Conservation (phyloP, 2,797 vertebrate species). For the Lutjanus campechanus region DNA sequence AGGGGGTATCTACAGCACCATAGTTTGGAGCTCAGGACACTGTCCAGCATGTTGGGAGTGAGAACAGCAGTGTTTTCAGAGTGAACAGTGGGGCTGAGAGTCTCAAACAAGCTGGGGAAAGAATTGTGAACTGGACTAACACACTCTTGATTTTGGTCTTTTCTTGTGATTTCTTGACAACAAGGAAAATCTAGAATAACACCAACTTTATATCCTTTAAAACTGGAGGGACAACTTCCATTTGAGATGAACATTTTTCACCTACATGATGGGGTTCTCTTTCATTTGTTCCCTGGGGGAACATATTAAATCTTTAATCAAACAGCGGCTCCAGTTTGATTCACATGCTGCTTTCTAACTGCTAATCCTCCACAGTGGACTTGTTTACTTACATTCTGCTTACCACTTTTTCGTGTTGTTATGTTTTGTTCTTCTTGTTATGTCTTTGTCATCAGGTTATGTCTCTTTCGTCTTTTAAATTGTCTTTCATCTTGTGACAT, state of each 20-base stretch:
- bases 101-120: neutral
- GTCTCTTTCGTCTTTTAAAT: too few relatives aligned
- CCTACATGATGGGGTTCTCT: slow-evolving; percentile 9
- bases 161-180: neutral
- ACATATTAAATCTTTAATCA: slow-evolving; percentile 33
- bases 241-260: slow-evolving; percentile 7
- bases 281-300: slow-evolving; percentile 34
- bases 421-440: too few relatives aligned
- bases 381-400: slow-evolving; percentile 24
- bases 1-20: too few relatives aligned
- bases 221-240: neutral
- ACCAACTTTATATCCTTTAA: neutral
- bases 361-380: slow-evolving; percentile 1
- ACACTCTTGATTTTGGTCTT: neutral
- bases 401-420: neutral
- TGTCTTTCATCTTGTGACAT: too few relatives aligned
- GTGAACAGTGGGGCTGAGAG: neutral
- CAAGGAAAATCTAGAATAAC: neutral
- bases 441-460: too few relatives aligned
- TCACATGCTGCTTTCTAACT: slow-evolving; percentile 41
- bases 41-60: too few relatives aligned
- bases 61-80: neutral
- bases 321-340: slow-evolving; percentile 39
- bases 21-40: too few relatives aligned
- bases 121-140: neutral